Conservation (phyloP, 2,113 vertebrate species). For the Upupa epops region DNA sequence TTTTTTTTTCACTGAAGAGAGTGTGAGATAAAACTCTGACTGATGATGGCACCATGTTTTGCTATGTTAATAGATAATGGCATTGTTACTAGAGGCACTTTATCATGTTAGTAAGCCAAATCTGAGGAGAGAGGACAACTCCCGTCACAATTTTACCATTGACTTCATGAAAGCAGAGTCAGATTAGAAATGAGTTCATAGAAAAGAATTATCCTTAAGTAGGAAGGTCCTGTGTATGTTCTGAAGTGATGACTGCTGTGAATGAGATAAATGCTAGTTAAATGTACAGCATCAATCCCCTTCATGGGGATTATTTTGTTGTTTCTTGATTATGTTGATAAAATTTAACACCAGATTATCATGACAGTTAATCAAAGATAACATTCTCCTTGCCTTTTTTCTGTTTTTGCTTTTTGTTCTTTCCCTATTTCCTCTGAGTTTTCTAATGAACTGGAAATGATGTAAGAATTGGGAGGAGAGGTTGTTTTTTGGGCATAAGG, state of each 20-base stretch:
- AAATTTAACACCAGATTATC: not conserved
- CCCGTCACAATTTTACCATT: not conserved
- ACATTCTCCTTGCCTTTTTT: fast-evolving
- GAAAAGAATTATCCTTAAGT: not conserved
- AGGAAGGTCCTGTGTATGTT: not conserved
- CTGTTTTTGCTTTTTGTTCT: not conserved
- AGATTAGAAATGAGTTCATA: not conserved
- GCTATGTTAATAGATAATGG: not conserved
- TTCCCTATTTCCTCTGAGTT: not conserved
- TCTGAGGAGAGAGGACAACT: not conserved
- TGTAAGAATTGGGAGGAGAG: not conserved
- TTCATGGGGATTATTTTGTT: not conserved
- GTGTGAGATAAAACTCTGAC: not conserved
- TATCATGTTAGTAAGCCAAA: not conserved
- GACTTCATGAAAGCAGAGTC: not conserved
- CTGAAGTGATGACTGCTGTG: not conserved
- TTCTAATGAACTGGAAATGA: not conserved
- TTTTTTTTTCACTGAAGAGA: not conserved
- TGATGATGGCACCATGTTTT: not conserved
- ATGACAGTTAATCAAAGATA: not conserved
- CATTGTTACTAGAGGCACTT: not conserved
- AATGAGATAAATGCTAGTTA: not conserved
- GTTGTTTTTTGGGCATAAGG: not conserved
- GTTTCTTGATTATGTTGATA: not conserved
- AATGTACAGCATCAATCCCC: not conserved